Percentiles rank a stretch among this genome's conserved stretches.
phyloP scores from a whole-genome alignment of 2,797 vertebrate species.

The Austrolebias charrua region DNA sequence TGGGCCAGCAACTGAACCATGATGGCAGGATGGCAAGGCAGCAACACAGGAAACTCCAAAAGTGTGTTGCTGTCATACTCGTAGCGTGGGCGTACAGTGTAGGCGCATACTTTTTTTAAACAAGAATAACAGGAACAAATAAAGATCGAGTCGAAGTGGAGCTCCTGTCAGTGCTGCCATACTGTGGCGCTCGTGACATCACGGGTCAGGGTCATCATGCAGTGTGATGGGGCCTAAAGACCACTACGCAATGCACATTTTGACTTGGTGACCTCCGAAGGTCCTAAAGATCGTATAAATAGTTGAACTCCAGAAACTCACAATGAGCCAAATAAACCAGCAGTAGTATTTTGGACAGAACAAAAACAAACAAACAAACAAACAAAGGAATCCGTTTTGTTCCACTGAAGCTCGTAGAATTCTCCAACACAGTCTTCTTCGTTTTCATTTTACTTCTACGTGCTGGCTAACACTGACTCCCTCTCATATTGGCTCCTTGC shows the following conservation, averaged over 20 bases:
- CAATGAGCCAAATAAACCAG: not conserved
- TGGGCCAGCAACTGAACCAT: no score
- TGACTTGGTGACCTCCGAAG: not conserved
- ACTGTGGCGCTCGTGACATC: no score
- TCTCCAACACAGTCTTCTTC: not conserved
- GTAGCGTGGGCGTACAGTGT: no score
- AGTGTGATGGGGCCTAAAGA: not conserved
- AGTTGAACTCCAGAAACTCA: conserved; percentile 7
- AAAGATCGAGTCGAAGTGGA: no score
- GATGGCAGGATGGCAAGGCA: no score
- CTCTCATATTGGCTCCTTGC: conserved; percentile 19
- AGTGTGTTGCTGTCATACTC: no score
- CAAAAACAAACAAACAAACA: no score
- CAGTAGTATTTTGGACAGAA: conserved; percentile 2
- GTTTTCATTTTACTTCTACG: not conserved
- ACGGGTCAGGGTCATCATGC: no score
- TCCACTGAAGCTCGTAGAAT: conserved; percentile 1
- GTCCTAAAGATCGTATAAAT: not conserved
- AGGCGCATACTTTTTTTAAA: no score
- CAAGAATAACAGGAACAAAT: no score
- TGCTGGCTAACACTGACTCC: not conserved
- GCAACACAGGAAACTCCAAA: no score
- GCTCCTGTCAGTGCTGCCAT: no score
- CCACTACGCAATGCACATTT: not conserved
- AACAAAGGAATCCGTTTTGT: not conserved